Percentiles rank a stretch among this genome's conserved stretches.
phyloP scores from a whole-genome alignment of 2,797 vertebrate genomes.

The Danionella dracula region DNA sequence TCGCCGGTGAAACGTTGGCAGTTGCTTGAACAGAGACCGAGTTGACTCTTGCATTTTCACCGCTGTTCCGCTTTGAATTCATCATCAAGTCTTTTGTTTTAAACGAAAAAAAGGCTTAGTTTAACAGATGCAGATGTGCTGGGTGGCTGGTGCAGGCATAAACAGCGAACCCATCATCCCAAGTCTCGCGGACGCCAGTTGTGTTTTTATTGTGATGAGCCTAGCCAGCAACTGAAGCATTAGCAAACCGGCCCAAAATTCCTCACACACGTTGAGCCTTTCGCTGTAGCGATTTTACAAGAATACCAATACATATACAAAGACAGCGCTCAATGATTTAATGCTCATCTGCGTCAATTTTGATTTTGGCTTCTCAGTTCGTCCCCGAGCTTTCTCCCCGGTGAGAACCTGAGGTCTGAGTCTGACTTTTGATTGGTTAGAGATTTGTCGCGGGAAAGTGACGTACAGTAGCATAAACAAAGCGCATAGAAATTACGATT shows the following conservation, averaged over 20 bases:
- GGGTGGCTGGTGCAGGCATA: neutral
- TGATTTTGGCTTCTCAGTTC: neutral
- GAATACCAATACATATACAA: neutral
- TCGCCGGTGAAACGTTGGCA: slow-evolving; percentile 24
- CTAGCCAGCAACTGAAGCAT: slow-evolving; percentile 12
- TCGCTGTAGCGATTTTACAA: neutral
- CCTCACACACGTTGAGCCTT: neutral
- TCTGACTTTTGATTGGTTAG: slow-evolving; percentile 40
- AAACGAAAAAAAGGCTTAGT: neutral
- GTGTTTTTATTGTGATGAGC: too few relatives aligned
- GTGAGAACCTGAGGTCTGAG: neutral
- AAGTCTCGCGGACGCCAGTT: neutral
- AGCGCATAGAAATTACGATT: slow-evolving; percentile 23
- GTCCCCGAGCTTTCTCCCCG: neutral
- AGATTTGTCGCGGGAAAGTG: slow-evolving; percentile 29
- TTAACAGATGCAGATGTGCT: neutral
- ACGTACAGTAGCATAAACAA: slow-evolving; percentile 12
- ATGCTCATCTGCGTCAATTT: neutral
- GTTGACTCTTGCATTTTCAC: slow-evolving; percentile 29
- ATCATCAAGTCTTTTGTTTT: slow-evolving; percentile 3
- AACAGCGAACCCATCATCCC: neutral
- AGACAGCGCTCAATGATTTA: neutral
- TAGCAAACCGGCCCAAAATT: slow-evolving; percentile 14
- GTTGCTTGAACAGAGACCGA: slow-evolving; percentile 37
- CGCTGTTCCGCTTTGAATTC: slow-evolving; percentile 41